Evolutionary conservation across 2,113 vertebrate species (phyloP).

Genomic region (Cinclus mexicanus): DNA sequence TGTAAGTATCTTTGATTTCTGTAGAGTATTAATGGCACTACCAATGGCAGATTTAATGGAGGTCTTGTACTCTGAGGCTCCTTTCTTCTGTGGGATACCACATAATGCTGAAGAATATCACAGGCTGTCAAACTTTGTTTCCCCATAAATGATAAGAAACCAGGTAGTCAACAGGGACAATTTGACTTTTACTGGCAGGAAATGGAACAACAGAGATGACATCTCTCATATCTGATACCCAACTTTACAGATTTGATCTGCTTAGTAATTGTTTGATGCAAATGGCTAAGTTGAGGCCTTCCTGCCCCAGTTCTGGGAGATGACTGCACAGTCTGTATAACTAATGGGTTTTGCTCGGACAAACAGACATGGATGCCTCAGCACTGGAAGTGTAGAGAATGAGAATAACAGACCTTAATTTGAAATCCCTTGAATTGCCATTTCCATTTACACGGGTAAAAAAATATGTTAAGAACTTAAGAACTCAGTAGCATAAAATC

Average conservation of each 20-base stretch:
- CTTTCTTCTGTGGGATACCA: background rate
- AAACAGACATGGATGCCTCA: background rate
- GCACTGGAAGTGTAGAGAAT: background rate
- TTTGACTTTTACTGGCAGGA: background rate
- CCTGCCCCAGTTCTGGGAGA: background rate
- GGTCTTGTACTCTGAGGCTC: background rate
- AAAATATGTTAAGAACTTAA: slow-evolving; percentile 7
- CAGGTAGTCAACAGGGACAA: background rate
- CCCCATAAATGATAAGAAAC: background rate
- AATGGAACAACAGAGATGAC: background rate
- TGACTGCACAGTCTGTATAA: background rate
- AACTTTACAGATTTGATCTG: background rate
- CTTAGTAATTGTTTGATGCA: background rate
- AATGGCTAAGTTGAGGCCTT: background rate
- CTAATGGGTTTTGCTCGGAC: background rate
- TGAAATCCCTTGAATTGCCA: slow-evolving; percentile 34
- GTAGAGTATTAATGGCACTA: background rate
- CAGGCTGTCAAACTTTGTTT: background rate
- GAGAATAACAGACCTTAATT: slow-evolving; percentile 1
- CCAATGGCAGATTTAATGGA: background rate
- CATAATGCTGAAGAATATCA: background rate
- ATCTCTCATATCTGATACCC: background rate
- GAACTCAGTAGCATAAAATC: background rate
- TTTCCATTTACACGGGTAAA: slow-evolving; percentile 17
- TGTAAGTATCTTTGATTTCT: background rate